Evolutionary conservation across 2,797 vertebrate species (phyloP).

Genomic region (Valencia hispanica): DNA sequence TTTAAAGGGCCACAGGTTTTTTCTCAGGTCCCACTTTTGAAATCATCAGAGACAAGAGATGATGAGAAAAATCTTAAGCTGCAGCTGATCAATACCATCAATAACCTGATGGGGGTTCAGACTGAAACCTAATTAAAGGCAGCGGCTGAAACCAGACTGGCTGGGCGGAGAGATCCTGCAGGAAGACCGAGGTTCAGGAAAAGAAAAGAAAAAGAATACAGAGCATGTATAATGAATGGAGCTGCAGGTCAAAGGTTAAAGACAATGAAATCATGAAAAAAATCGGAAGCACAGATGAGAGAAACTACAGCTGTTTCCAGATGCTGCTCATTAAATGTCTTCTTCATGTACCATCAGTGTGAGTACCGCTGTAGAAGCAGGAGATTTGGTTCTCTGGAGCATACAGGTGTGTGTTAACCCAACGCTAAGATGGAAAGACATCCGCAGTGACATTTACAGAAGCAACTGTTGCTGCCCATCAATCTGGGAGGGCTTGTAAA

Average conservation of each 20-base stretch:
- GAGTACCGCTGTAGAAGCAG: too few species aligned
- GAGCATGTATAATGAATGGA: background rate
- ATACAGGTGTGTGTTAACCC: too few species aligned
- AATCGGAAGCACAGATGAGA: too few species aligned
- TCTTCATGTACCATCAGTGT: background rate
- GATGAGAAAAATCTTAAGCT: slow-evolving; percentile 5
- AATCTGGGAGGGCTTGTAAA: too few species aligned
- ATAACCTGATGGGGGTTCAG: slow-evolving; percentile 3
- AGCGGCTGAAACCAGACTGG: background rate
- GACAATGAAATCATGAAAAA: too few species aligned
- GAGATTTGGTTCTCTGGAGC: too few species aligned
- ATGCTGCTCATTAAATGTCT: background rate
- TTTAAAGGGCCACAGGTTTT: slow-evolving; percentile 9
- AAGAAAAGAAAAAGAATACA: background rate
- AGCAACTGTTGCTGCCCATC: too few species aligned
- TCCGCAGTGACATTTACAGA: too few species aligned
- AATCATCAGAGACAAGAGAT: background rate
- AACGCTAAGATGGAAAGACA: too few species aligned
- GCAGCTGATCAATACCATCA: slow-evolving; percentile 11
- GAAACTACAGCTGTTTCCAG: background rate
- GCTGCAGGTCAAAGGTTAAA: slow-evolving; percentile 1
- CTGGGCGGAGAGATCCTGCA: background rate
- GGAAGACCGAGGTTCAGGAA: background rate
- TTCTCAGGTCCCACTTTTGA: background rate
- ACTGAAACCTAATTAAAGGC: slow-evolving; percentile 6